Conservation (phyloP, 2,888 invertebrate species). For the Invenusta paracnida region DNA sequence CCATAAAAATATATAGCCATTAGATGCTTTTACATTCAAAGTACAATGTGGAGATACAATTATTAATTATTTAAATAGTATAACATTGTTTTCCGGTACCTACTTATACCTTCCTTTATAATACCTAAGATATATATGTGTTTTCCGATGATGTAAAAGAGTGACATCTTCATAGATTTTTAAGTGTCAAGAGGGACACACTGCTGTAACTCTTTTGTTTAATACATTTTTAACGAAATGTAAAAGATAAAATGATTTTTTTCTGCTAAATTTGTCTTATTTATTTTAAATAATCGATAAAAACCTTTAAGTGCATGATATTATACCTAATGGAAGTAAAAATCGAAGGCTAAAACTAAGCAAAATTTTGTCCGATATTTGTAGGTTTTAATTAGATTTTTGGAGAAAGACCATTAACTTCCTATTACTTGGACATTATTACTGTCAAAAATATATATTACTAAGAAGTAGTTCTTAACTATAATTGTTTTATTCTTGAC, state of each 20-base stretch:
- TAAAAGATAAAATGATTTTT: neutral
- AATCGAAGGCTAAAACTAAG: neutral
- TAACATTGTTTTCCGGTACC: too few relatives aligned
- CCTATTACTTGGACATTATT: neutral
- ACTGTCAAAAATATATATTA: neutral
- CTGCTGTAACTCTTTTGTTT: neutral
- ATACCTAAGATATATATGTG: too few relatives aligned
- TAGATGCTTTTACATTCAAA: too few relatives aligned
- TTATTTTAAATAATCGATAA: neutral
- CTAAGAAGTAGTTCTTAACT: neutral
- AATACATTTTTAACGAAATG: neutral
- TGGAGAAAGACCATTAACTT: neutral
- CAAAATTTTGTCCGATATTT: conserved; percentile 12
- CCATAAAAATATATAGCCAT: too few relatives aligned
- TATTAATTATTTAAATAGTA: too few relatives aligned
- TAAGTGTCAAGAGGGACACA: conserved; percentile 20
- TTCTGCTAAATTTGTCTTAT: neutral
- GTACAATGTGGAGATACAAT: too few relatives aligned
- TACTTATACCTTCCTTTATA: too few relatives aligned
- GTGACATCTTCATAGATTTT: neutral
- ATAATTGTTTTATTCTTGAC: neutral
- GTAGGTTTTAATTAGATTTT: conserved; percentile 15
- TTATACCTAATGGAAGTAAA: neutral
- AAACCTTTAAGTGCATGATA: neutral
- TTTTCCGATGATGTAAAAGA: conserved; percentile 12